Base-by-base conservation (phyloP, 2,888 invertebrate species). In the Heterodera filipjevi region DNA sequence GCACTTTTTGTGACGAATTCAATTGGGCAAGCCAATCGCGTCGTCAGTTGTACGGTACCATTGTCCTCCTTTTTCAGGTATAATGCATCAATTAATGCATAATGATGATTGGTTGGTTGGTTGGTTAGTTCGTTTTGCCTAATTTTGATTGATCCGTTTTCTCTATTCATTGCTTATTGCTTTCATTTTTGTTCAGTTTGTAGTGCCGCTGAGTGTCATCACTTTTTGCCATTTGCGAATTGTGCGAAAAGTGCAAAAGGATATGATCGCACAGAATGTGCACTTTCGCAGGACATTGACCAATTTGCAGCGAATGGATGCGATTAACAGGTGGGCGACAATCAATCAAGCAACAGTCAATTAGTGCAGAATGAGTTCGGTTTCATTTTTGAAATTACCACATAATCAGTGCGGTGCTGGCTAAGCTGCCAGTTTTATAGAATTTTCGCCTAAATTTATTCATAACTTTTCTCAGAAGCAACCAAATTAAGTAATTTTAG, bases 31-130 rank as follows among this genome's bases (percentile, higher is more conserved):
- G 33, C 68, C 33, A 68, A 35, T 32, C 35, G 68, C 32, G 35
- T 32, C 68, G 72, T 0, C 72, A 93, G 93, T 79, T 66, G 3
- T 75, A 75, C n/a, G 75, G 75, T 22, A 27, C 30, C 39, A 14
- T 75, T n/a, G 75, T 75, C 5, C 66, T 75, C 39, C 44, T 75
- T 30, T 46, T 46, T n/a, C 59, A 59, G 27, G 59, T 22, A 53
- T 22, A 53, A 12, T 44, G 44, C 44, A 10, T 12, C 5, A 44
- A 10, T 44, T 12, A 44, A 44, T 44, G 44, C 44, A n/a, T n/a
- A n/a, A n/a, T n/a, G n/a, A n/a, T n/a, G n/a, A n/a, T n/a, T n/a
- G n/a, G n/a, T n/a, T n/a, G n/a, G n/a, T n/a, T n/a, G n/a, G n/a
- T n/a, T n/a, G n/a, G n/a, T n/a, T n/a, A n/a, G n/a, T n/a, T n/a